A percentile compares a stretch with the other conserved stretches of the same genome.
These are phyloP conservation scores for Takifugu flavidus DNA, from an alignment of 2,113 vertebrate genomes.

Conservation along the genomic window DNA sequence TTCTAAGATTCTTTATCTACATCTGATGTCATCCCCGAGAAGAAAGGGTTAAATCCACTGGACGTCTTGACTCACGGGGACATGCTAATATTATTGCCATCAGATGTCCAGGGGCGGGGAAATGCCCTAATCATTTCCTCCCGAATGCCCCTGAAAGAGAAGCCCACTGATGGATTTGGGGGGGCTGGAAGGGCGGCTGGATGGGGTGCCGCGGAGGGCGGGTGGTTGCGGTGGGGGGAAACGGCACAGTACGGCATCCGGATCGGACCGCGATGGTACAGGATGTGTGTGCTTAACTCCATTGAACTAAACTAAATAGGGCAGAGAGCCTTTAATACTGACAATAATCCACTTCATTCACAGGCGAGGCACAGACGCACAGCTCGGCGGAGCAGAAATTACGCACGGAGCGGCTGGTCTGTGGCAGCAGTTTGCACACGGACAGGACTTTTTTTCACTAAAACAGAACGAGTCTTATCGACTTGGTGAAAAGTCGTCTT, in stretches of 20 bases:
- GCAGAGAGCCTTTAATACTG: slow-evolving; percentile 66
- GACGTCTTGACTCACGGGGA: slow-evolving; percentile 25
- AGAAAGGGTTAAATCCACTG: slow-evolving; percentile 27
- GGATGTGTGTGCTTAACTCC: slow-evolving; percentile 62
- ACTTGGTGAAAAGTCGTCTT: slow-evolving; percentile 10
- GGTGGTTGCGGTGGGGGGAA: neutral
- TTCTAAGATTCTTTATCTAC: too few species aligned
- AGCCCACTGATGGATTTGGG: slow-evolving; percentile 17
- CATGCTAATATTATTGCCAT: slow-evolving; percentile 67
- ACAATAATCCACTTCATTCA: slow-evolving; percentile 63
- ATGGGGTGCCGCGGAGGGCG: neutral
- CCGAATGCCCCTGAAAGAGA: slow-evolving; percentile 56
- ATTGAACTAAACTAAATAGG: slow-evolving; percentile 60
- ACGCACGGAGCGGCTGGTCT: slow-evolving; percentile 29
- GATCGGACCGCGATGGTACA: slow-evolving; percentile 43
- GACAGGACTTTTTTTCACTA: slow-evolving; percentile 17
- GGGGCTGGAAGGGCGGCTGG: slow-evolving; percentile 7
- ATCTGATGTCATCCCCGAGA: slow-evolving; percentile 10
- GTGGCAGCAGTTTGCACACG: slow-evolving; percentile 10
- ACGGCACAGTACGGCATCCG: slow-evolving; percentile 39
- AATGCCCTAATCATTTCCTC: slow-evolving; percentile 59
- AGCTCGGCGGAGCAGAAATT: slow-evolving; percentile 52
- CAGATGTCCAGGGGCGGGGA: slow-evolving; percentile 65
- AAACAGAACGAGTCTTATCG: slow-evolving; percentile 7
- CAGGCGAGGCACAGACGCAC: slow-evolving; percentile 51